Evolutionary conservation across 2,888 invertebrate genomes (phyloP), one percentile per base, ranked within the genome.

Genomic region (Entomobrya multifasciata): DNA sequence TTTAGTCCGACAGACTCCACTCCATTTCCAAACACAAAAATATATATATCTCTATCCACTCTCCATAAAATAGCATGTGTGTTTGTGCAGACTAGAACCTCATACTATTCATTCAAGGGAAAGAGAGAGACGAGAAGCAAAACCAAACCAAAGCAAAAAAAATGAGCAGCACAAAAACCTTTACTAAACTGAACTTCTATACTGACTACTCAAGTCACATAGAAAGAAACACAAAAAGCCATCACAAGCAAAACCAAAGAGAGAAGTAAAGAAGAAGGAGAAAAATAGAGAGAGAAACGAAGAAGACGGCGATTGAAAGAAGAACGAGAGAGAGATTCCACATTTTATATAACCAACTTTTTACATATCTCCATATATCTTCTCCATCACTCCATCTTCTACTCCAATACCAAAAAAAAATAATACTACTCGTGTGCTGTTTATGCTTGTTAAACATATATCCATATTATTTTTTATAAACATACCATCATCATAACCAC

Each of bases 311-410:
- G 30, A 70, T 47, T 44, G 70, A 10, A 74, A 30, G 52, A 52
- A 70, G 70, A 70, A 30, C 25, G 74, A n/a, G n/a, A 76, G 76
- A 55, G 55, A 76, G 76, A 76, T 76, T 76, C 76, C 55, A 76
- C 76, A 76, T 76, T 55, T 76, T 76, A 72, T 76, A 70, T 6
- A 44, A 70, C 47, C 47, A 70, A 25, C 41, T 41, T 41, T 41
- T 55, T 17, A 15, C 11, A n/a, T 67, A 4, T 49, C 27, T 72
- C 22, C 22, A 27, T 17, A 22, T 15, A 57, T 25, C 27, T 13
- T 30, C 62, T 30, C 62, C 36, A 47, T 20, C 15, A 70, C 47
- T 70, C 17, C 60, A 13, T 15, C n/a, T 52, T 10, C 52, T 52
- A 52, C 20, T 65, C 4, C 36, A 67, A 67, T 30, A 13, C 60